These are phyloP conservation scores for Terebella lapidaria DNA, from an alignment of 2,888 invertebrate genomes.

Conservation along the genomic window DNA sequence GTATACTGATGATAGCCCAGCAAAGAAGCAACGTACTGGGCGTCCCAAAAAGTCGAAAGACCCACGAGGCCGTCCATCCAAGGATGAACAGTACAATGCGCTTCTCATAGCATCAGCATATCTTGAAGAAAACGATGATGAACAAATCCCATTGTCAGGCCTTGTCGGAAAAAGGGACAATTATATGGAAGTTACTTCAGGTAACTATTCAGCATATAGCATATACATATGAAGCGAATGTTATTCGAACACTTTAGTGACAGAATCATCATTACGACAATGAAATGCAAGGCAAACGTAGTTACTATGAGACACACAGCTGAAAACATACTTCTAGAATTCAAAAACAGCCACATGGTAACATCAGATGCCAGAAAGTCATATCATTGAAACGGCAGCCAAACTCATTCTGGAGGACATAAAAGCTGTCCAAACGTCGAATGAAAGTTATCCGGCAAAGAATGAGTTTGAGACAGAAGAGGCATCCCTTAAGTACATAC, in stretches of 20 bases:
- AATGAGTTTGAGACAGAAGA: not conserved
- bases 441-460: not conserved
- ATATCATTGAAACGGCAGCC: not conserved
- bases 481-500: conserved; percentile 5
- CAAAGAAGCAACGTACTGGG: not conserved
- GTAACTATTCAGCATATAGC: not conserved
- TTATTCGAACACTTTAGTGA: not conserved
- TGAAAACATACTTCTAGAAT: not conserved
- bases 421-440: not conserved
- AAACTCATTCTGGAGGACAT: not conserved
- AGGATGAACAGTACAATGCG: not conserved
- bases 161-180: not conserved
- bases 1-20: not conserved
- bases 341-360: not conserved
- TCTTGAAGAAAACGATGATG: not conserved
- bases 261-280: not conserved
- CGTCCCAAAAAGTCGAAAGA: not conserved
- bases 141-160: not conserved
- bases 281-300: not conserved
- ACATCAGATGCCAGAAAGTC: not conserved
- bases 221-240: not conserved
- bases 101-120: not conserved
- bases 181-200: not conserved
- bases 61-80: not conserved
- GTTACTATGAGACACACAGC: not conserved